Evolutionary conservation across 2,888 invertebrate genomes (phyloP).

Genomic region (Eupithecia pulchellata): DNA sequence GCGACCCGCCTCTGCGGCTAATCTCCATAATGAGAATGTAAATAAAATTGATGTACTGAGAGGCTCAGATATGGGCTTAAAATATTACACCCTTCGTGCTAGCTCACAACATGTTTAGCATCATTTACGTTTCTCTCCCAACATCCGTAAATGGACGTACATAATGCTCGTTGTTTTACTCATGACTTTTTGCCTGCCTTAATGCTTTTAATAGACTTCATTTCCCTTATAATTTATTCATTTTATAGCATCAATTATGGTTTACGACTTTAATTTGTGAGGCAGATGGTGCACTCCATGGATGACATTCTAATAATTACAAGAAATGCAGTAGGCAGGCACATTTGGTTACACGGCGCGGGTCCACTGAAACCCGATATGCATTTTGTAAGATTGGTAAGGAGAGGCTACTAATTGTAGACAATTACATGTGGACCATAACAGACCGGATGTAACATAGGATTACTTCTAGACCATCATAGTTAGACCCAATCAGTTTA

Average conservation of each 20-base stretch:
- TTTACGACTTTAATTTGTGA: slow-evolving; percentile 41
- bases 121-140: slow-evolving; percentile 29
- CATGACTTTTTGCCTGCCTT: slow-evolving; percentile 23
- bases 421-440: slow-evolving; percentile 28
- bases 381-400: slow-evolving; percentile 33
- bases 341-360: slow-evolving; percentile 23
- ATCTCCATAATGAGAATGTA: slow-evolving; percentile 74
- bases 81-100: slow-evolving; percentile 28
- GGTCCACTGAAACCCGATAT: slow-evolving; percentile 37
- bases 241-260: slow-evolving; percentile 38
- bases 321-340: slow-evolving; percentile 20
- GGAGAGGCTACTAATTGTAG: slow-evolving; percentile 37
- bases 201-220: slow-evolving; percentile 29
- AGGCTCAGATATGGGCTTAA: slow-evolving; percentile 56
- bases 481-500: slow-evolving; percentile 25
- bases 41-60: slow-evolving; percentile 72
- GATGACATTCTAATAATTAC: slow-evolving; percentile 21
- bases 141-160: slow-evolving; percentile 15
- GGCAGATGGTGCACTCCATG: slow-evolving; percentile 40
- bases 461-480: slow-evolving; percentile 13
- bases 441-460: slow-evolving; percentile 36
- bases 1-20: slow-evolving; percentile 64
- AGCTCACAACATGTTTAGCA: slow-evolving; percentile 32
- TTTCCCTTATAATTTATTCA: slow-evolving; percentile 37
- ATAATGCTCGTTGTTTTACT: slow-evolving; percentile 25